phyloP scores from a whole-genome alignment of 2,113 vertebrate species.

The Gasterosteus nipponicus region DNA sequence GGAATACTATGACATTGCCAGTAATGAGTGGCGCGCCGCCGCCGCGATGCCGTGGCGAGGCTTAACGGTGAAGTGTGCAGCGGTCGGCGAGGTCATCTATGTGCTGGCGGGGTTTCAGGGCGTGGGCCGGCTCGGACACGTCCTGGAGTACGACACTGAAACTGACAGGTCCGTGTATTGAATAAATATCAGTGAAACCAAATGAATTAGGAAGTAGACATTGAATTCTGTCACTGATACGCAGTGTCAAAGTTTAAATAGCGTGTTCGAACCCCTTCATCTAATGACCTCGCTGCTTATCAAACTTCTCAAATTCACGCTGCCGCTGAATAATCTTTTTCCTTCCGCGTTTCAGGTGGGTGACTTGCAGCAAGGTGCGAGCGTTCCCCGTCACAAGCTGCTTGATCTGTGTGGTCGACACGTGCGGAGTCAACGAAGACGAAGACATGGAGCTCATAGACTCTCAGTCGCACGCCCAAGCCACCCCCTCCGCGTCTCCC shows the following conservation, averaged over 20 bases:
- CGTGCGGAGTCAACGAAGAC: constrained; percentile 96
- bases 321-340: neutral
- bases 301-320: neutral
- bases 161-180: constrained; percentile 85
- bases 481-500: constrained; percentile 38
- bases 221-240: neutral
- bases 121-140: constrained; percentile 93
- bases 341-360: constrained; percentile 70
- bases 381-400: constrained; percentile 96
- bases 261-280: constrained; percentile 1
- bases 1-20: constrained; percentile 94
- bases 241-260: neutral
- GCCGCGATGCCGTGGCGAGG: constrained; percentile 96
- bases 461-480: constrained; percentile 54
- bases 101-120: constrained; percentile 97
- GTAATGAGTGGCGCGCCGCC: constrained; percentile 93
- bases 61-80: constrained; percentile 95
- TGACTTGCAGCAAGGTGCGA: constrained; percentile 93
- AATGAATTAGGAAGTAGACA: neutral
- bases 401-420: constrained; percentile 97
- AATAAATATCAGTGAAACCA: neutral
- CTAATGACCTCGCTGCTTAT: neutral
- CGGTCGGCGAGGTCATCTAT: constrained; percentile 91
- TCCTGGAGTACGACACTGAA: constrained; percentile 95
- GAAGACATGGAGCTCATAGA: constrained; percentile 76